Evolutionary conservation across 2,888 invertebrate genomes (phyloP), one percentile per base, ranked within the genome.

Genomic region (Spatulosminthurus flaviceps): DNA sequence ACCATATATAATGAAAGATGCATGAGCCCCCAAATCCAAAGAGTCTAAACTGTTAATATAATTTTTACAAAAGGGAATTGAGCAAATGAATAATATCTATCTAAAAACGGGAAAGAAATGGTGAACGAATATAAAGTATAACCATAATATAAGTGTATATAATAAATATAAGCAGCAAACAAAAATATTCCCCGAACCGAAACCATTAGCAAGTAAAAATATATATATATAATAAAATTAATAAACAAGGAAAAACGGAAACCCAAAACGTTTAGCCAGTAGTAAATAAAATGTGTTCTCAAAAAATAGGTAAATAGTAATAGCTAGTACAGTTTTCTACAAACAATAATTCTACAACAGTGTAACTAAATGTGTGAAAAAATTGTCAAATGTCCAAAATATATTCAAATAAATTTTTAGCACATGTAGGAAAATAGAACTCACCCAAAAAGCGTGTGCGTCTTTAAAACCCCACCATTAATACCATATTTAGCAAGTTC

Each of bases 211-310:
- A 41, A n/a, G 69, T 69, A 70, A 69, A 29, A 70, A 7, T n/a
- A n/a, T n/a, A n/a, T n/a, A n/a, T n/a, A n/a, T n/a, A n/a, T n/a
- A n/a, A n/a, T 73, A 60, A 73, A 61, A 51, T 67, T 66, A 78
- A 34, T 66, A 64, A 78, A 78, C 41, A 64, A 64, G 41, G n/a
- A 29, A 64, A 72, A 71, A 78, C 61, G 73, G 79, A 80, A 81
- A 79, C 83, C 82, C 82, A 83, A 83, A 83, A 81, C 81, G 81
- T 83, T 81, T 82, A 80, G 79, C 77, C 80, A 76, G 41, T 71
- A 70, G 67, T 66, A 76, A 51, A 51, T 51, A 51, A 51, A 51
- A 76, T 67, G 24, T 67, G 66, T 76, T 26, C 66, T 24, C 64
- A 67, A 66, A 75, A n/a, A n/a, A n/a, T n/a, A n/a, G 61, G 41